Conservation (phyloP, 2,113 vertebrate species). For the Daphoenositta chrysoptera region DNA sequence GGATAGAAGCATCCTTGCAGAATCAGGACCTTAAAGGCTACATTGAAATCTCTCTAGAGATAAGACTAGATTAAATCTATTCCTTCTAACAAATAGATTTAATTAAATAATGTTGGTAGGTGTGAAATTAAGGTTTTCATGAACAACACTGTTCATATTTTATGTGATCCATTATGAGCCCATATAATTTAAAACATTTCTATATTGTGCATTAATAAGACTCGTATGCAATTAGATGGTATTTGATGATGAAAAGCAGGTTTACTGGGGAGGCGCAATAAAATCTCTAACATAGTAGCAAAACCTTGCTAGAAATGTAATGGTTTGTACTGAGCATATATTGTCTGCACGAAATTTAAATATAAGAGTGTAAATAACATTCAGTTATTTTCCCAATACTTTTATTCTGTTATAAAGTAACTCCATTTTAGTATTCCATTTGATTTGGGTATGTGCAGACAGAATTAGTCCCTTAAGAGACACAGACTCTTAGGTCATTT, state of each 20-base stretch:
- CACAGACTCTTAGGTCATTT: background rate
- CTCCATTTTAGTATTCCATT: background rate
- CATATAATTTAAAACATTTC: background rate
- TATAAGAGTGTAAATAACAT: background rate
- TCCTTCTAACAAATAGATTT: background rate
- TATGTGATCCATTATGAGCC: background rate
- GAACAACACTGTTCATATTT: background rate
- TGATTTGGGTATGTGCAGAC: background rate
- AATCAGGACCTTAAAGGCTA: background rate
- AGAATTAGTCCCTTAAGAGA: background rate
- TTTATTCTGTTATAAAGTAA: background rate
- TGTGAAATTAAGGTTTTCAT: background rate
- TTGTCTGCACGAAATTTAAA: background rate
- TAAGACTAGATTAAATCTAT: background rate
- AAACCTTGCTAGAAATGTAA: background rate
- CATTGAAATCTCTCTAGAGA: background rate
- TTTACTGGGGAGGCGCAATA: background rate
- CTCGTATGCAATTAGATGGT: background rate
- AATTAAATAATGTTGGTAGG: background rate
- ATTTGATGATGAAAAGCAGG: constrained; percentile 8
- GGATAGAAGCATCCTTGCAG: background rate
- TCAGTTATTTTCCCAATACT: background rate
- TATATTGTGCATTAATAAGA: background rate
- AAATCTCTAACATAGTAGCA: background rate
- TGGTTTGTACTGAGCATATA: background rate